A percentile compares a stretch with the other conserved stretches of the same genome.
phyloP scores from a whole-genome alignment of 1,140 invertebrate species.

The Bombus sibiricus region DNA sequence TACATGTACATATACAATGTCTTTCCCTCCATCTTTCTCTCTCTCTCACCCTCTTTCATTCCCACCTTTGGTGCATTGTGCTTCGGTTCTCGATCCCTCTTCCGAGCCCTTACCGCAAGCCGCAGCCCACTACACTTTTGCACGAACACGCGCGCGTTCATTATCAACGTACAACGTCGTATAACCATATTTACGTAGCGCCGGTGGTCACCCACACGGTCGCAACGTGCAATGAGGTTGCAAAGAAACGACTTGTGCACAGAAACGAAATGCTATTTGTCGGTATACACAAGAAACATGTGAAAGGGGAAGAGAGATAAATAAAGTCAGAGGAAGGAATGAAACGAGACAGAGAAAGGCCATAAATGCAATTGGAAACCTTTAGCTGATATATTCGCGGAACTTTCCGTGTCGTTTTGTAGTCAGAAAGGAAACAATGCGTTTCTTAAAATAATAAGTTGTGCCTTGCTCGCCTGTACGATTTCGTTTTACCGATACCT shows the following conservation, averaged over 20 bases:
- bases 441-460: conserved; percentile 30
- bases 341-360: conserved; percentile 28
- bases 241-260: conserved; percentile 64
- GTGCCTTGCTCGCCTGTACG: not conserved
- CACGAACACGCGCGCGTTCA: conserved; percentile 57
- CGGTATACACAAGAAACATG: conserved; percentile 30
- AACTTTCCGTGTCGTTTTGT: not conserved
- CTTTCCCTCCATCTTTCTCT: not conserved
- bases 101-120: conserved; percentile 61
- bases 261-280: conserved; percentile 68
- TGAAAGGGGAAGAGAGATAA: not conserved
- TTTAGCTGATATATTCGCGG: conserved; percentile 55
- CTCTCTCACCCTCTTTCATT: not conserved
- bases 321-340: not conserved
- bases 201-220: conserved; percentile 52
- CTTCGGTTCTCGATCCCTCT: conserved; percentile 54
- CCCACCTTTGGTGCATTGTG: conserved; percentile 44
- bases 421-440: conserved; percentile 2
- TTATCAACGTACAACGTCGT: conserved; percentile 62
- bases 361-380: conserved; percentile 66
- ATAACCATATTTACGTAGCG: conserved; percentile 60
- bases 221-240: conserved; percentile 47
- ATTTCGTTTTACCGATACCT: conserved; percentile 17
- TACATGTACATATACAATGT: conserved; percentile 32
- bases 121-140: conserved; percentile 65